A percentile compares a stretch with the other conserved stretches of the same genome.
Conservation (phyloP, 2,888 invertebrate genomes). For the Caenorhabditis parvicauda region DNA sequence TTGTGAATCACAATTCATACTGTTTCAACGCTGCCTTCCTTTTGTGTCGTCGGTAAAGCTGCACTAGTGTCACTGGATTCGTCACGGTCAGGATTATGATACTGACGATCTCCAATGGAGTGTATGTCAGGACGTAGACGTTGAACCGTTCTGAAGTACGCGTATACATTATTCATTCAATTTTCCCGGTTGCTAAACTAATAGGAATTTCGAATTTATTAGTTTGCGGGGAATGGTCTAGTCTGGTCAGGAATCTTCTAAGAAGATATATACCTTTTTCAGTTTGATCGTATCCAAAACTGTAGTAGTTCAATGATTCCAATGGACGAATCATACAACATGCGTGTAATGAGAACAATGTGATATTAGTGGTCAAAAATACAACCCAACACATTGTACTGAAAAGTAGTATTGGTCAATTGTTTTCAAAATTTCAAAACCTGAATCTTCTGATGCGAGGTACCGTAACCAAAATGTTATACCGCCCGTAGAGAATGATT, state of each 20-base stretch:
- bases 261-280: too few species aligned
- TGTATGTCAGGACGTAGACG: conserved; percentile 55
- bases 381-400: conserved; percentile 52
- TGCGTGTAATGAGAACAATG: conserved; percentile 46
- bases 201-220: too few species aligned
- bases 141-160: conserved; percentile 40
- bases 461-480: conserved; percentile 52
- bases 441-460: conserved; percentile 41
- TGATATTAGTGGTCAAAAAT: conserved; percentile 49
- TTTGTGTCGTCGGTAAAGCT: conserved; percentile 58
- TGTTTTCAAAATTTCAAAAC: conserved; percentile 5
- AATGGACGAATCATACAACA: conserved; percentile 61
- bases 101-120: conserved; percentile 57
- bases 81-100: conserved; percentile 53
- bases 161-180: too few species aligned
- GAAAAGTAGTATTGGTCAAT: conserved; percentile 10
- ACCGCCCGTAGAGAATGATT: conserved; percentile 55
- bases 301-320: conserved; percentile 52
- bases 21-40: conserved; percentile 57
- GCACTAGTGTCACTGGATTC: conserved; percentile 60
- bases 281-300: conserved; percentile 53
- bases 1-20: too few species aligned
- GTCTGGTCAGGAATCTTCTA: neutral
- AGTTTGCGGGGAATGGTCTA: neutral
- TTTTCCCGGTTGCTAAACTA: too few species aligned